Evolutionary conservation across 2,113 vertebrate genomes (phyloP).

Genomic region (Corythornis cristatus): DNA sequence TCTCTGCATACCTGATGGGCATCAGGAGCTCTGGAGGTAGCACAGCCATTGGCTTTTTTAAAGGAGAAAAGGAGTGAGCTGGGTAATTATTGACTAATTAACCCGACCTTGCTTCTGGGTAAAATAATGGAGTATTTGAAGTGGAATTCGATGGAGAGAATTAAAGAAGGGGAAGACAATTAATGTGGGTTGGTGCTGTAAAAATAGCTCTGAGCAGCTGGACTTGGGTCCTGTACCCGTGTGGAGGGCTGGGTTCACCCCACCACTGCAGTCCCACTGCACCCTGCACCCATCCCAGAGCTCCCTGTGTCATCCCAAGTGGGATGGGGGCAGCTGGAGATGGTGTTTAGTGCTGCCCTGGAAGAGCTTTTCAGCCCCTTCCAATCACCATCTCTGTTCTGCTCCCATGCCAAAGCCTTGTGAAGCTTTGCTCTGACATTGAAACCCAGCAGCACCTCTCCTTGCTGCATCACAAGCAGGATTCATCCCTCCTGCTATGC

Average conservation of each 20-base stretch:
- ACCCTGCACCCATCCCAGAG: not conserved
- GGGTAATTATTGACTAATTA: conserved; percentile 25
- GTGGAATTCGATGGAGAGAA: not conserved
- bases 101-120: not conserved
- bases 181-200: not conserved
- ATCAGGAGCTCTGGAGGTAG: not conserved
- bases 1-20: not conserved
- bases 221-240: not conserved
- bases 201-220: not conserved
- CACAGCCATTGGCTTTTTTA: not conserved
- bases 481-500: not conserved
- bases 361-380: not conserved
- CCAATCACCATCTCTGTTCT: not conserved
- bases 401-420: not conserved
- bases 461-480: not conserved
- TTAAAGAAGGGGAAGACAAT: not conserved
- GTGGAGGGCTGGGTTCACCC: not conserved
- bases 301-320: rapidly evolving
- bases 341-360: not conserved
- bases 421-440: not conserved
- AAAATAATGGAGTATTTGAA: not conserved
- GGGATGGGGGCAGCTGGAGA: not conserved
- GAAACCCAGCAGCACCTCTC: rapidly evolving
- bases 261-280: not conserved
- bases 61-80: not conserved